Percentiles rank a stretch among this genome's conserved stretches.
These are phyloP conservation scores for Acanthis flammea DNA, from an alignment of 2,797 vertebrate genomes.

Conservation along the genomic window DNA sequence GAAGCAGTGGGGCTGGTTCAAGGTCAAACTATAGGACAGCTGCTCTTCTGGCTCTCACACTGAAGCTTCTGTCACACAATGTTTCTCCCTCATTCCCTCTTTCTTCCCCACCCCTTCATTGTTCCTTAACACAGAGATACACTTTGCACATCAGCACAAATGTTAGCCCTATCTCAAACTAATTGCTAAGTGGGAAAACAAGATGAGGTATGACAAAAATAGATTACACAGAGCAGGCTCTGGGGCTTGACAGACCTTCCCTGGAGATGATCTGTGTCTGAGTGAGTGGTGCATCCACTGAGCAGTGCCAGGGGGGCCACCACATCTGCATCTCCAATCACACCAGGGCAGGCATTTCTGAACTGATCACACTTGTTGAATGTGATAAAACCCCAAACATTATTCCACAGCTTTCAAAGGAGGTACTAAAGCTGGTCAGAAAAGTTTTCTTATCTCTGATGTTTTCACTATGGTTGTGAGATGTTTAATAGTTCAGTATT, in stretches of 20 bases:
- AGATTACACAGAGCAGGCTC: constrained; percentile 35
- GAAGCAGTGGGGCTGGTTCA: neutral
- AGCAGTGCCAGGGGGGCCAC: neutral
- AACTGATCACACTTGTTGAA: neutral
- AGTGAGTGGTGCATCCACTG: neutral
- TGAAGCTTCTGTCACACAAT: neutral
- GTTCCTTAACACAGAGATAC: neutral
- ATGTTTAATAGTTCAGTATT: neutral
- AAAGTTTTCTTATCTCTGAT: neutral
- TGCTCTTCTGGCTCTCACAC: neutral
- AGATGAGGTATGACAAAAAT: constrained; percentile 40
- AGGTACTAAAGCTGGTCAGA: neutral
- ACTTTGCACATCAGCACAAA: constrained; percentile 39
- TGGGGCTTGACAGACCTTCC: neutral
- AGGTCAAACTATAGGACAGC: constrained; percentile 2
- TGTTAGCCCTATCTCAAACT: constrained; percentile 40
- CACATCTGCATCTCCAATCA: neutral
- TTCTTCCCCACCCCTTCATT: neutral
- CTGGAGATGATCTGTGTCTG: neutral
- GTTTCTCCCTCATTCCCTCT: neutral
- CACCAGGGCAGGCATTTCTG: neutral
- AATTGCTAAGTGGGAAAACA: constrained; percentile 43
- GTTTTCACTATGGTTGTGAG: neutral
- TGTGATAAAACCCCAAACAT: neutral
- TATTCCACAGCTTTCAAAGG: neutral